Percentiles rank a stretch among this genome's conserved stretches.
phyloP scores from a whole-genome alignment of 1,140 invertebrate genomes.

The Neodiprion fabricii region DNA sequence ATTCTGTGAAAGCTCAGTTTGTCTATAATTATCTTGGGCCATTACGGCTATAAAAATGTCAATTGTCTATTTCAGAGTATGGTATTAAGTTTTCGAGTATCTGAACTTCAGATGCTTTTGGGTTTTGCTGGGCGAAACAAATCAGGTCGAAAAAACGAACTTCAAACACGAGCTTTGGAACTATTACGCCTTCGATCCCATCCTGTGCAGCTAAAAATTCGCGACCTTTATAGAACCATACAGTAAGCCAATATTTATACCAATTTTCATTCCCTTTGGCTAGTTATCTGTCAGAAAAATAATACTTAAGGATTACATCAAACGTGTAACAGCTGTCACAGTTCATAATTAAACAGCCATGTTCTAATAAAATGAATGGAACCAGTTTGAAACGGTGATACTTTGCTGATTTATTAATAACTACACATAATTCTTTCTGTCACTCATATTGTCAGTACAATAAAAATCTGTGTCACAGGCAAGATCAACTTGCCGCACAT shows the following conservation, averaged over 20 bases:
- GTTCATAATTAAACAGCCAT: no score
- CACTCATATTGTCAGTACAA: neutral
- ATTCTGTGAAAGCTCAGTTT: no score
- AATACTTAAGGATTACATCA: no score
- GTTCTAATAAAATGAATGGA: no score
- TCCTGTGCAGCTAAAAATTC: constrained; percentile 79
- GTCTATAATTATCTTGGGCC: no score
- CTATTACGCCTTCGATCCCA: constrained; percentile 76
- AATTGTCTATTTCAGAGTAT: constrained; percentile 71
- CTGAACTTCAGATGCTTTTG: constrained; percentile 84
- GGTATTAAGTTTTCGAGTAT: constrained; percentile 84
- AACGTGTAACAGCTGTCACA: no score
- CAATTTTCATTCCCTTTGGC: no score
- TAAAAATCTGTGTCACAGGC: constrained; percentile 38
- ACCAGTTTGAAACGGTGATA: no score
- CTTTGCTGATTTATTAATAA: no score
- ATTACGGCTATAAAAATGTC: no score
- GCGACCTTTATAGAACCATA: constrained; percentile 79
- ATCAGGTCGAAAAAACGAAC: constrained; percentile 85
- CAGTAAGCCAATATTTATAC: constrained; percentile 62
- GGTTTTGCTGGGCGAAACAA: constrained; percentile 86
- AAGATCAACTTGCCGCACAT: constrained; percentile 55
- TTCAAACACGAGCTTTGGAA: constrained; percentile 80
- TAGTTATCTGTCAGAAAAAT: no score
- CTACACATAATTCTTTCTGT: no score